Evolutionary conservation across 2,797 vertebrate genomes (phyloP), one percentile per base, ranked within the genome.

Genomic region (Platalea minor): DNA sequence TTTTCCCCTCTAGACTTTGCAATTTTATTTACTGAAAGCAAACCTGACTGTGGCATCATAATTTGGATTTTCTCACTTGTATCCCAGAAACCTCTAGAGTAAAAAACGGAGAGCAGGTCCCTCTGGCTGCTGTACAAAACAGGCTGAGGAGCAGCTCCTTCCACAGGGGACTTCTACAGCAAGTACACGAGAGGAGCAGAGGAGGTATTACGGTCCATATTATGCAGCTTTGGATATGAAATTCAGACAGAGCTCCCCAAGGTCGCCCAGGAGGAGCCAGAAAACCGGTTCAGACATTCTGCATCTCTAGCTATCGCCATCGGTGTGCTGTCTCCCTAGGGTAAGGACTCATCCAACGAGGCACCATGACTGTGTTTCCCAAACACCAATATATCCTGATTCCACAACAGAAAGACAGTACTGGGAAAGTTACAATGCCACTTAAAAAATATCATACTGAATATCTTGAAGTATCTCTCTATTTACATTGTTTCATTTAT

Each of bases 251-350:
- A 82, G 3, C 35, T 69, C 9, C 28, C 28, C 56, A 80, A 5
- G 21, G 33, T 78, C 3, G 1, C 25, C 13, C 28, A 73, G 37
- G 15, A 93, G 17, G 15, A 79, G n/a, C 23, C 86, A 75, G 53
- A 70, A 94, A 70, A 85, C 5, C 4, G 8, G 9, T 37, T 53
- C n/a, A 89, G 33, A 41, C 18, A 16, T 56, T 23, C 43, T 63
- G 16, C 26, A 61, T 45, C 76, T 70, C 39, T 37, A 23, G 18
- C 25, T 39, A 5, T 56, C 9, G 3, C 29, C n/a, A 21, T 9
- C 2, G 0, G 14, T 18, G 7, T 33, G 17, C 26, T 29, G 4
- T 31, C 23, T 86, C n/a, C 46, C 35, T 43, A 12, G 3, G 5
- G 5, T 41, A 79, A 60, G 59, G 61, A 29, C 1, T 24, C 26